Percentiles rank a stretch among this genome's conserved stretches.
Conservation (phyloP, 2,888 invertebrate species). For the Cancer borealis region DNA sequence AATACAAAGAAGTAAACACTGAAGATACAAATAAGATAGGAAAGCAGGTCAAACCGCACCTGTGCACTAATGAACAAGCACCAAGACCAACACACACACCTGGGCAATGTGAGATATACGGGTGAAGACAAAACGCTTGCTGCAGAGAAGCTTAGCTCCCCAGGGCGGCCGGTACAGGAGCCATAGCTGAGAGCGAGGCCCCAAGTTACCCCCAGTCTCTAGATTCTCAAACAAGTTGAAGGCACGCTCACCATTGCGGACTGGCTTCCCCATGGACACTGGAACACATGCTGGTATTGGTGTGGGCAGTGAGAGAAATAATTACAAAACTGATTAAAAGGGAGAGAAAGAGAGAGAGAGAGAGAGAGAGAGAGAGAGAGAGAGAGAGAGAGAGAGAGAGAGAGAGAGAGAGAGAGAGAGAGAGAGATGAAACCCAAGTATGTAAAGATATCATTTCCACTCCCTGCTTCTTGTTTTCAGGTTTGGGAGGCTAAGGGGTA, state of each 20-base stretch:
- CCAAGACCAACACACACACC: not conserved
- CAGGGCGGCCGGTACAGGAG: slow-evolving; percentile 61
- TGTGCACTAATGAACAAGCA: not conserved
- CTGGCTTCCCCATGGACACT: slow-evolving; percentile 53
- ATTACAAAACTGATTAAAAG: no score
- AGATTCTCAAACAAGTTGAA: slow-evolving; percentile 47
- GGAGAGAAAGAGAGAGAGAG: not conserved
- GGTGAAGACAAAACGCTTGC: slow-evolving; percentile 52
- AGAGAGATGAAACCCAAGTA: not conserved
- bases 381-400: not conserved
- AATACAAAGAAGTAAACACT: not conserved
- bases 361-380: not conserved
- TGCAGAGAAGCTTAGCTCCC: slow-evolving; percentile 55
- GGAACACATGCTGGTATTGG: not conserved
- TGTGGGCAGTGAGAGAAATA: not conserved
- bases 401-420: not conserved
- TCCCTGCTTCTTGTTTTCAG: no score
- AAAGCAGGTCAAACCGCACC: not conserved
- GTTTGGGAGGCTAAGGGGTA: no score
- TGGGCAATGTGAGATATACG: slow-evolving; percentile 54
- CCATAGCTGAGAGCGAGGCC: slow-evolving; percentile 63
- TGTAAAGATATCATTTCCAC: no score
- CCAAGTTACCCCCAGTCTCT: slow-evolving; percentile 43
- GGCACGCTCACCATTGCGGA: slow-evolving; percentile 51
- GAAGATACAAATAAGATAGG: not conserved